phyloP scores from a whole-genome alignment of 2,113 vertebrate species.

The Rhombomys opimus region DNA sequence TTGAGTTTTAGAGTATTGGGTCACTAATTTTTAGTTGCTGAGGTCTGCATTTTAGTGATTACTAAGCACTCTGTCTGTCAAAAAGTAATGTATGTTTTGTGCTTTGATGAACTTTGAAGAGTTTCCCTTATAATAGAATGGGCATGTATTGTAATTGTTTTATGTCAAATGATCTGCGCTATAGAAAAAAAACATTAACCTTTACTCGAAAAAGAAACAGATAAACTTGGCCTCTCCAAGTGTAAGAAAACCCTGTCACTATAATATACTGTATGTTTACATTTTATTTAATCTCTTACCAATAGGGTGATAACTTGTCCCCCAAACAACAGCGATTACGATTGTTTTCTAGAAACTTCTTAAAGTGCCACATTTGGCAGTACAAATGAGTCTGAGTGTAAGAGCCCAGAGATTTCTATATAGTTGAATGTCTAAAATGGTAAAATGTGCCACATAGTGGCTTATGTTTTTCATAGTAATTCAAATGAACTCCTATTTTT shows the following conservation, averaged over 20 bases:
- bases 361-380: slow-evolving; percentile 89
- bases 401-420: slow-evolving; percentile 90
- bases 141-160: slow-evolving; percentile 90
- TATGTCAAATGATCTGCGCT: slow-evolving; percentile 87
- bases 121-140: slow-evolving; percentile 86
- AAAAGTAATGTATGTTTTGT: slow-evolving; percentile 88
- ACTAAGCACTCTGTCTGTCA: slow-evolving; percentile 88
- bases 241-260: slow-evolving; percentile 86
- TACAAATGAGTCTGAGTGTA: slow-evolving; percentile 87
- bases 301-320: slow-evolving; percentile 83
- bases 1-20: slow-evolving; percentile 87
- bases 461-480: slow-evolving; percentile 90
- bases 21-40: slow-evolving; percentile 89
- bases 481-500: slow-evolving; percentile 94
- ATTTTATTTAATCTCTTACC: slow-evolving; percentile 86
- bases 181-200: slow-evolving; percentile 85
- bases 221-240: slow-evolving; percentile 83
- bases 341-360: slow-evolving; percentile 89
- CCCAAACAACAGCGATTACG: slow-evolving; percentile 75
- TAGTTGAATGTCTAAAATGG: slow-evolving; percentile 88
- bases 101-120: slow-evolving; percentile 90
- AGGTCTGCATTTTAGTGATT: slow-evolving; percentile 87
- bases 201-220: slow-evolving; percentile 81
- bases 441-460: slow-evolving; percentile 87
- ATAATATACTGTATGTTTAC: slow-evolving; percentile 89